Evolutionary conservation across 1,140 invertebrate genomes (phyloP), one percentile per base, ranked within the genome.

Genomic region (Drosophila obscura): DNA sequence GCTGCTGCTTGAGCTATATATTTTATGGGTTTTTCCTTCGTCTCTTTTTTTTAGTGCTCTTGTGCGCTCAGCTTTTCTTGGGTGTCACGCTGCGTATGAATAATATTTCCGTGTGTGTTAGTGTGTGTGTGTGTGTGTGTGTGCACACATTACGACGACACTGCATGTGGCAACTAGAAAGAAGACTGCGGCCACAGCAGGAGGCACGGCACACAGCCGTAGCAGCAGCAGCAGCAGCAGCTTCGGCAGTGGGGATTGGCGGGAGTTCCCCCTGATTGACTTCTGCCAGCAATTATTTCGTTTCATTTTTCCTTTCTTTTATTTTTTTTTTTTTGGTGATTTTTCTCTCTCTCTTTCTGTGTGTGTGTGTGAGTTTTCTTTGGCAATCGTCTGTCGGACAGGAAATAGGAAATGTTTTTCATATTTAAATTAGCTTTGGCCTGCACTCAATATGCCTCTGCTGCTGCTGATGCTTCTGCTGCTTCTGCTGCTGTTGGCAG

Each of bases 321-420:
- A 0, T 1, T 19, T 44, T 31, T 19, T 19, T 19, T 19, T 19
- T 19, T 19, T 19, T 19, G 19, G 19, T 1, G 1, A 19, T n/a
- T 1, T 35, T 8, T 15, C 22, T n/a, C 19, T 24, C 6, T 26
- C 8, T 56, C 11, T 9, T 3, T 22, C 0, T 56, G 0, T 45
- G 4, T 13, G 22, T 44, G 6, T 46, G 8, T 19, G 15, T 56
- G 43, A 50, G 44, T 79, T 69, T 45, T 48, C 53, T 73, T 78
- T 82, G 49, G 53, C 71, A 61, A 50, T 76, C 61, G 56, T 13
- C 11, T 5, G 35, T 5, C 28, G 59, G 59, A 85, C 81, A 88
- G 82, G 82, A 85, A 85, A 88, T 85, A 87, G 82, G 83, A 87
- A 87, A 87, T 88, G 82, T 73, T 87, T 85, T 87, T 85, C 78